Conservation (phyloP, 2,888 invertebrate species). For the Baccha elongata region DNA sequence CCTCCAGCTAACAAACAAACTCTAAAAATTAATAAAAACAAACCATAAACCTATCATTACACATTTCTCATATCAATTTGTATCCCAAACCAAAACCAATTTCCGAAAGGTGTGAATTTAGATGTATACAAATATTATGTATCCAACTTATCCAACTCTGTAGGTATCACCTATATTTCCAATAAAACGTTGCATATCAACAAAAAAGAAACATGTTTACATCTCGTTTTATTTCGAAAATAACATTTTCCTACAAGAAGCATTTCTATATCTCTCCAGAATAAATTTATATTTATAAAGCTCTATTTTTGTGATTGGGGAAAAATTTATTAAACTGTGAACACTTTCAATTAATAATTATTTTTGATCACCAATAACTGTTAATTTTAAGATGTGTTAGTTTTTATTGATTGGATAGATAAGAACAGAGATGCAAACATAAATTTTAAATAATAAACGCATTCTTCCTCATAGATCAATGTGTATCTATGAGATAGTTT, state of each 20-base stretch:
- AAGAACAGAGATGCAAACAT: slow-evolving; percentile 22
- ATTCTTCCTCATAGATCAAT: no score
- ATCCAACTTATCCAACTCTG: slow-evolving; percentile 16
- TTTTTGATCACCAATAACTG: slow-evolving; percentile 70
- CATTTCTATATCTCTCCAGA: neutral
- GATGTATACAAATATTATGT: slow-evolving; percentile 17
- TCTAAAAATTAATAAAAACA: slow-evolving; percentile 63
- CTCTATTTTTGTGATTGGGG: slow-evolving; percentile 1
- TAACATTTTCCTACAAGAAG: slow-evolving; percentile 19
- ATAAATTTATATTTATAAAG: neutral
- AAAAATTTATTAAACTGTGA: slow-evolving; percentile 64
- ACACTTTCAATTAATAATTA: slow-evolving; percentile 71
- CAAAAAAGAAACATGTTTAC: slow-evolving; percentile 44
- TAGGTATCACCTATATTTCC: slow-evolving; percentile 62
- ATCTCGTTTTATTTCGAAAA: slow-evolving; percentile 40
- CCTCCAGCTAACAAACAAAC: slow-evolving; percentile 74
- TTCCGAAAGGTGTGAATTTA: slow-evolving; percentile 58
- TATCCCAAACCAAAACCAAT: slow-evolving; percentile 24
- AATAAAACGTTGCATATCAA: slow-evolving; percentile 44
- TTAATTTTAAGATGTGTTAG: slow-evolving; percentile 62
- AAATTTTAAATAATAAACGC: slow-evolving; percentile 17
- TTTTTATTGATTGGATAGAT: slow-evolving; percentile 51
- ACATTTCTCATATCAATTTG: slow-evolving; percentile 57
- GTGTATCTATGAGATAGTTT: neutral
- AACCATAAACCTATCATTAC: slow-evolving; percentile 68